phyloP scores from a whole-genome alignment of 2,888 invertebrate species.

The Cheiracanthium punctorium region DNA sequence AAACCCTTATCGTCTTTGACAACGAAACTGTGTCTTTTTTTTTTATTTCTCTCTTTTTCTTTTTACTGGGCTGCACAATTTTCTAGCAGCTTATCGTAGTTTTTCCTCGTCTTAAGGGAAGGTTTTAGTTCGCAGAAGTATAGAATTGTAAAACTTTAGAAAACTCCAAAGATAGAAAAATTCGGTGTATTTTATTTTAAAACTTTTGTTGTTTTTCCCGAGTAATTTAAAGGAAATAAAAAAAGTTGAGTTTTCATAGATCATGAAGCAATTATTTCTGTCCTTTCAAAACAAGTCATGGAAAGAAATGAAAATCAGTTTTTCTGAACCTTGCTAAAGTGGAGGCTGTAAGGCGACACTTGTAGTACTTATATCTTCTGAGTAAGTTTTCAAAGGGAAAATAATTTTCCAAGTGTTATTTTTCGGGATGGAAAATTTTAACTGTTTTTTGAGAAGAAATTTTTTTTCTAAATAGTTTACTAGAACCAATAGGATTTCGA shows the following conservation, averaged over 20 bases:
- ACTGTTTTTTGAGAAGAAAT: too few species aligned
- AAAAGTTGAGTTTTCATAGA: neutral
- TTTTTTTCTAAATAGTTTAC: too few species aligned
- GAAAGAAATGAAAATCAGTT: neutral
- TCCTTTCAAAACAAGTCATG: neutral
- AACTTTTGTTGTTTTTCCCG: neutral
- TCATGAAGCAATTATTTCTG: neutral
- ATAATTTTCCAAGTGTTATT: too few species aligned
- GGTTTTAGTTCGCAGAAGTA: neutral
- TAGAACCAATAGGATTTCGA: too few species aligned
- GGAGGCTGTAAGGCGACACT: too few species aligned
- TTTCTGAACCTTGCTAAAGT: neutral
- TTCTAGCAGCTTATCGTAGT: conserved; percentile 3
- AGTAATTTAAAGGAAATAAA: conserved; percentile 4
- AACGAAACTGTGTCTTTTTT: neutral
- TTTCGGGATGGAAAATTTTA: too few species aligned
- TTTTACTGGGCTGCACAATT: neutral
- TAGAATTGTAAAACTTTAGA: neutral
- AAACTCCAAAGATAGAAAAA: neutral
- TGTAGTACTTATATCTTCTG: too few species aligned
- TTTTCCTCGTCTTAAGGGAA: neutral
- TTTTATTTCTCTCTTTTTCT: neutral
- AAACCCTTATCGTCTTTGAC: conserved; percentile 5
- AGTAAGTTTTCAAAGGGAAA: too few species aligned
- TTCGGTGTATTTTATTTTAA: conserved; percentile 5